Conservation (phyloP, 2,113 vertebrate genomes). For the Hystrix brachyura region DNA sequence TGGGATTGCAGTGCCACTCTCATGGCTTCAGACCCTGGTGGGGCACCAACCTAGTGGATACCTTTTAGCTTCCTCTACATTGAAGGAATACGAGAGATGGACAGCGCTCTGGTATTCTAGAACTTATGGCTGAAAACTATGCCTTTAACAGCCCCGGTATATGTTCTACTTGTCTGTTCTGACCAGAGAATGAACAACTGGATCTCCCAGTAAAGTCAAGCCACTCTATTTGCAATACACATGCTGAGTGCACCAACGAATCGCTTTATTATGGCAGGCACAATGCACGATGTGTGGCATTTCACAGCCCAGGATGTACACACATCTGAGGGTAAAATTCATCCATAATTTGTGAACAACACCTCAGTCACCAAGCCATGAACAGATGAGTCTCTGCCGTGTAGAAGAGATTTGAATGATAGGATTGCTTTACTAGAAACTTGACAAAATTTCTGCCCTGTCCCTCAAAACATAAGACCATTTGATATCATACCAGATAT, state of each 20-base stretch:
- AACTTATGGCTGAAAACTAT: neutral
- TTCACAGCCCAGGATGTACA: neutral
- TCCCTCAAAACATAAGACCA: neutral
- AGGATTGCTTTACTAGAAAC: neutral
- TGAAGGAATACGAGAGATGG: fast-evolving
- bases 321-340: neutral
- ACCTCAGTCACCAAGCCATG: fast-evolving
- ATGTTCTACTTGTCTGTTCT: neutral
- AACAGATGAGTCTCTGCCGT: neutral
- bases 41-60: too few relatives aligned
- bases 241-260: neutral
- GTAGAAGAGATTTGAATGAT: neutral
- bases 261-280: neutral
- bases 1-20: fast-evolving
- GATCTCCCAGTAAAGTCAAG: neutral
- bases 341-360: neutral
- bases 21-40: fast-evolving
- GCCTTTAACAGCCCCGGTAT: neutral
- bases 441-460: too few relatives aligned
- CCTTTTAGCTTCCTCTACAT: neutral
- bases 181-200: neutral
- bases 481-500: neutral
- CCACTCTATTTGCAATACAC: fast-evolving
- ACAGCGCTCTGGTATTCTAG: too few relatives aligned
- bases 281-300: neutral